Evolutionary conservation across 2,797 vertebrate species (phyloP).

Genomic region (Morelia viridis): DNA sequence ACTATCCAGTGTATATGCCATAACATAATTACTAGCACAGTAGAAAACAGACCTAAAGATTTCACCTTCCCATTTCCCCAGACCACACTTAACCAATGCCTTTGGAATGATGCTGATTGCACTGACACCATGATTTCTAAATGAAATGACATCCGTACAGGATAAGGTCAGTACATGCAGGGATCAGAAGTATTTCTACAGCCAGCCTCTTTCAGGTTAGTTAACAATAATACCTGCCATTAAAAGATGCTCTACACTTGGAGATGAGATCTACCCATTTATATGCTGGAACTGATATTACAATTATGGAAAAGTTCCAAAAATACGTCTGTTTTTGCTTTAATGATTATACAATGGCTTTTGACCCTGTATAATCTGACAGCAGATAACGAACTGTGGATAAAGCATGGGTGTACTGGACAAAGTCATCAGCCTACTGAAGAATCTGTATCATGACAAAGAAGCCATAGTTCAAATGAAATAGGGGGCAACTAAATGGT

Average conservation of each 20-base stretch:
- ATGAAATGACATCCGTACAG: not conserved
- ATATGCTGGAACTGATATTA: not conserved
- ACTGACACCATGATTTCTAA: not conserved
- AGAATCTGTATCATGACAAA: not conserved
- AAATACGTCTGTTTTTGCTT: not conserved
- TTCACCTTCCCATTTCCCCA: not conserved
- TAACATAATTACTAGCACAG: not conserved
- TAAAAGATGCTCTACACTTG: not conserved
- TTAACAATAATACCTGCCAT: not conserved
- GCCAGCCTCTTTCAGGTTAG: not conserved
- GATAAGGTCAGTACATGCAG: not conserved
- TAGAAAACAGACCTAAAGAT: not conserved
- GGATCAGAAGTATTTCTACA: not conserved
- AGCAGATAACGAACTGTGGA: not conserved
- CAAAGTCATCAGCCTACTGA: not conserved
- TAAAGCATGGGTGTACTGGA: not conserved
- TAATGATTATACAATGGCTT: not conserved
- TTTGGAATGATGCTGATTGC: not conserved
- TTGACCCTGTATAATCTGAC: not conserved
- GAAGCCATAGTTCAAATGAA: not conserved
- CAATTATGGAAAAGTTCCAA: constrained; percentile 5
- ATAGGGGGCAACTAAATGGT: not conserved
- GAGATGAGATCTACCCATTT: not conserved
- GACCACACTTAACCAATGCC: not conserved
- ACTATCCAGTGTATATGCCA: not conserved